Evolutionary conservation across 2,888 invertebrate genomes (phyloP), one percentile per base, ranked within the genome.

Genomic region (Liposcelis brunnea): DNA sequence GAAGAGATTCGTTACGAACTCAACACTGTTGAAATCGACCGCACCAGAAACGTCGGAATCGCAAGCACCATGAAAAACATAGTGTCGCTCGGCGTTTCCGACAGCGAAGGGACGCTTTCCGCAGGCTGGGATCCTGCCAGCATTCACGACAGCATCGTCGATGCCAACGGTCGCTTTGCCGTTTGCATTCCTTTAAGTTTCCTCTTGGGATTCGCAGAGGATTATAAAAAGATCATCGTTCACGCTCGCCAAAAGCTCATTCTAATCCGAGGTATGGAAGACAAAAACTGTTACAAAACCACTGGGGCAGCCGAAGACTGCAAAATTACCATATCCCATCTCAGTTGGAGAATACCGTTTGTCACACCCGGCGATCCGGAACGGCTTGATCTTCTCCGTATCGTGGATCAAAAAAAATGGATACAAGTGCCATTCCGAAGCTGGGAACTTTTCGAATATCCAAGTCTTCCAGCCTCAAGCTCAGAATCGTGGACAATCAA

Each of bases 11-110:
- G 59, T 5, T 61, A 60, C 51, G 57, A 59, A 49, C 19, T 59
- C 10, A 59, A 58, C 48, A 58, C 55, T 21, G 49, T 56, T n/a
- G 56, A 57, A 49, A 56, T 61, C 36, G 56, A 59, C 54, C 49
- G 52, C 4, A 51, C 40, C 15, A 54, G 56, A 49, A 58, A 59
- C 53, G 51, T 56, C 19, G 59, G 60, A 12, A 50, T 59, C 10
- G 3, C 42, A 12, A 18, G 31, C 42, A n/a, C 36, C 2, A 19
- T 45, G 16, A 26, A 26, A 40, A 19, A 12, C 16, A 5, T 40
- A 4, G 11, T n/a, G 11, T 14, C 45, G 12, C 7, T 46, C 7
- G 2, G 4, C 10, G 18, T 14, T 6, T 18, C 40, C n/a, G 40
- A 40, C 5, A 5, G 8, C 6, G 14, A 15, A 40, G 16, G 15